phyloP scores from a whole-genome alignment of 2,113 vertebrate genomes.

The Petrocephalus zakoni region DNA sequence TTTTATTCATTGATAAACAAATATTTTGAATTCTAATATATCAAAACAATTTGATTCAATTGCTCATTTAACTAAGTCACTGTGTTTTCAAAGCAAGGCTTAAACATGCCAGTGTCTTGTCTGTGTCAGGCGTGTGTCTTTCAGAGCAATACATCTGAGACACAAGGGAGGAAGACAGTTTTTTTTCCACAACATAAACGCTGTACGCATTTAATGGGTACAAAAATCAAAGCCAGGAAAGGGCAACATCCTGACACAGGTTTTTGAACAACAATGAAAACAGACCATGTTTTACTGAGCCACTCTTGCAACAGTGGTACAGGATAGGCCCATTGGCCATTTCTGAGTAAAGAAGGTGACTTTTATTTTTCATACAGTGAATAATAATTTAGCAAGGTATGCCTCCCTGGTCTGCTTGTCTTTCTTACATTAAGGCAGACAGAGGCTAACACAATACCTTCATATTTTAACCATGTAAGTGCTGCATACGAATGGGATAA shows the following conservation, averaged over 20 bases:
- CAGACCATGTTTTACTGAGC: not conserved
- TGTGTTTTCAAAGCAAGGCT: not conserved
- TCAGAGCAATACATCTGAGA: not conserved
- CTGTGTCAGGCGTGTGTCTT: not conserved
- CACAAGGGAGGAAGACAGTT: not conserved
- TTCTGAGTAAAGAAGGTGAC: not conserved
- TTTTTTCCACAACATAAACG: not conserved
- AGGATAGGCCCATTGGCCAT: not conserved
- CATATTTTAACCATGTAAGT: constrained; percentile 11
- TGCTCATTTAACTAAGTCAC: not conserved
- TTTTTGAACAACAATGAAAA: constrained; percentile 5
- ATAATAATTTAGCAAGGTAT: not conserved
- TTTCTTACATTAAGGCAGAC: not conserved
- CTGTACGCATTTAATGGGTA: not conserved
- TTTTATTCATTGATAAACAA: not conserved
- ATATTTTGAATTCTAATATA: not conserved
- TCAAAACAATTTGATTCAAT: not conserved
- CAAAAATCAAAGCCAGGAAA: not conserved
- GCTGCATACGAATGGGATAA: not conserved
- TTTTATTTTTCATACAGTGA: not conserved
- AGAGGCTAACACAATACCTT: not conserved
- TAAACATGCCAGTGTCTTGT: not conserved
- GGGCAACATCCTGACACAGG: not conserved
- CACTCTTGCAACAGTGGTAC: not conserved
- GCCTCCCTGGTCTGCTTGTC: not conserved